Percentiles rank a stretch among this genome's conserved stretches.
Evolutionary conservation across 1,140 invertebrate genomes (phyloP).

Genomic region (Armadillidium nasatum): DNA sequence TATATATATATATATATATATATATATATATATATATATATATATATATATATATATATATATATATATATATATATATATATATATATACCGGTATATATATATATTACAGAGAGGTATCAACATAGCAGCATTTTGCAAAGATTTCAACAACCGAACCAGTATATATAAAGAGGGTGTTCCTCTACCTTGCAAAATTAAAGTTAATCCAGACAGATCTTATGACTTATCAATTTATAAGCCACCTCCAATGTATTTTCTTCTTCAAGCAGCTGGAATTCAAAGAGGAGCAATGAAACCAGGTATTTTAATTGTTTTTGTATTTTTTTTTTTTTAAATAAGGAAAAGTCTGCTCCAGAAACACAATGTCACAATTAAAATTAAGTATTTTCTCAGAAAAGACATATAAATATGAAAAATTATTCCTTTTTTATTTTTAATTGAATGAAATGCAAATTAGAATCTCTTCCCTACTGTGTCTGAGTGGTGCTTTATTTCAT

Average conservation of each 20-base stretch:
- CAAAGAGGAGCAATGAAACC: constrained; percentile 69
- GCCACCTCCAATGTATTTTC: constrained; percentile 78
- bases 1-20: constrained; percentile 11
- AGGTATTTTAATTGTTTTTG: too few species aligned
- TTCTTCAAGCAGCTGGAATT: constrained; percentile 93
- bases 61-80: constrained; percentile 1
- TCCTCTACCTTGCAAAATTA: constrained; percentile 75
- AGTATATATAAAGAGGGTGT: constrained; percentile 87
- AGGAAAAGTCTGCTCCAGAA: too few species aligned
- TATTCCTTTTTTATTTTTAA: too few species aligned
- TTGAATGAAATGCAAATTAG: too few species aligned
- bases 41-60: constrained; percentile 3
- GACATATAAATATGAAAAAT: too few species aligned
- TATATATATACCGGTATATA: constrained; percentile 7
- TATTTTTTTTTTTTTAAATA: too few species aligned
- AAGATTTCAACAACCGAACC: constrained; percentile 96
- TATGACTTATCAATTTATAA: constrained; percentile 77
- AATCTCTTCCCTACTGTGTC: too few species aligned
- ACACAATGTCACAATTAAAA: too few species aligned
- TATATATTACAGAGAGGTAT: constrained; percentile 69
- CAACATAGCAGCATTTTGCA: constrained; percentile 93
- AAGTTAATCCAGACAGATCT: constrained; percentile 77
- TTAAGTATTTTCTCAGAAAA: too few species aligned
- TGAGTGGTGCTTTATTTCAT: too few species aligned
- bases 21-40: not conserved